Evolutionary conservation across 1,140 invertebrate genomes (phyloP).

Genomic region (Microvelia longipes): DNA sequence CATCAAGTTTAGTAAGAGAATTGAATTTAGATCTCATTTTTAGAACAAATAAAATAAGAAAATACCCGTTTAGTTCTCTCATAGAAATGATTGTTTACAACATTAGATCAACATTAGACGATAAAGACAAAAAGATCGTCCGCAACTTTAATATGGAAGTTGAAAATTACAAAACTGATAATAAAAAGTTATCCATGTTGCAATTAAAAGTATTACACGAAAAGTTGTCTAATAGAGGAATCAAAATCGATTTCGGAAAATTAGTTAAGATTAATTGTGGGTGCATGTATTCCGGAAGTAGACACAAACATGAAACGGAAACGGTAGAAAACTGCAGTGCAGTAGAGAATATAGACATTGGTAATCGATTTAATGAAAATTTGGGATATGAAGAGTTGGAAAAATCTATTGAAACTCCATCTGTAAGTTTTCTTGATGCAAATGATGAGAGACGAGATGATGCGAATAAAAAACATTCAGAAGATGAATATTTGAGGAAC

Average conservation of each 20-base stretch:
- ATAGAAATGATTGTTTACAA: constrained; percentile 11
- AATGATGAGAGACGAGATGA: background rate
- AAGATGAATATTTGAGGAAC: no score
- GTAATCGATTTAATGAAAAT: background rate
- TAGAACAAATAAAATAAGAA: background rate
- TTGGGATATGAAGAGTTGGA: background rate
- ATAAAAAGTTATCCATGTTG: background rate
- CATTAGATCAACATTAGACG: background rate
- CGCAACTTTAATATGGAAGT: background rate
- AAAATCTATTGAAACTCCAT: no score
- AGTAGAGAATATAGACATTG: no score
- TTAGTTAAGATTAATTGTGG: constrained; percentile 8
- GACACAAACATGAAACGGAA: background rate
- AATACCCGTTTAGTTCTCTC: constrained; percentile 5
- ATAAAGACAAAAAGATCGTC: background rate
- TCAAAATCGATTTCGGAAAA: constrained; percentile 5
- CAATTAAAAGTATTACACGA: constrained; percentile 2
- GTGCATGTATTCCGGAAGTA: background rate
- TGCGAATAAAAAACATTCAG: background rate
- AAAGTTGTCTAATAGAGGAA: constrained; percentile 3
- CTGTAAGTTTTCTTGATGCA: no score
- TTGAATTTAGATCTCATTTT: constrained; percentile 7
- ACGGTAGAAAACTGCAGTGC: no score
- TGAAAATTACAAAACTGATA: constrained; percentile 1
- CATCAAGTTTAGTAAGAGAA: constrained; percentile 6